Conservation (phyloP, 2,113 vertebrate species). For the Pterocles burchelli region DNA sequence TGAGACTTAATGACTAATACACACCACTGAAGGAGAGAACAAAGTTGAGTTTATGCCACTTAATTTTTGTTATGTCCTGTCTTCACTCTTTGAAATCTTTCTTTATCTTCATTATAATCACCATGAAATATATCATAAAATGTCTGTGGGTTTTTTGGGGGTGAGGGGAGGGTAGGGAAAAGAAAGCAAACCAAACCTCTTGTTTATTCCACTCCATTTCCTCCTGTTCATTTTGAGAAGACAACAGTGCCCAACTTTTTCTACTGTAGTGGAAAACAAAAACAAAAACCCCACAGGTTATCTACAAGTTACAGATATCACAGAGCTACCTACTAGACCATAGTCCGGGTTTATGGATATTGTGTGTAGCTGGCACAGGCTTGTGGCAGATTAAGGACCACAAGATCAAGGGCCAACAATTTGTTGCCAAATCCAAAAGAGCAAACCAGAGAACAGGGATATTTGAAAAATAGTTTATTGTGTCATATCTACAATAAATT, state of each 20-base stretch:
- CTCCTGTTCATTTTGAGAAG: neutral
- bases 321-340: neutral
- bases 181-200: neutral
- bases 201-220: neutral
- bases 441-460: neutral
- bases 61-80: neutral
- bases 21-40: neutral
- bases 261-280: neutral
- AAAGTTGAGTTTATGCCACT: neutral
- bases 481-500: neutral
- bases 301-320: conserved; percentile 13
- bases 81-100: neutral
- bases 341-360: neutral
- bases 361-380: neutral
- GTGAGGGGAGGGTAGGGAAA: neutral
- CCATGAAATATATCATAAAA: neutral
- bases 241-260: neutral
- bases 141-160: fast-evolving
- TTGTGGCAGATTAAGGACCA: neutral
- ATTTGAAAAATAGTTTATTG: conserved; percentile 6
- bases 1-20: neutral
- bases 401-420: neutral
- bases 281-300: neutral
- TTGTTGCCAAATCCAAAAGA: conserved; percentile 3
- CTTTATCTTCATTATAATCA: neutral